Evolutionary conservation across 2,888 invertebrate species (phyloP), one percentile per base, ranked within the genome.

Genomic region (Podabrus alpinus): DNA sequence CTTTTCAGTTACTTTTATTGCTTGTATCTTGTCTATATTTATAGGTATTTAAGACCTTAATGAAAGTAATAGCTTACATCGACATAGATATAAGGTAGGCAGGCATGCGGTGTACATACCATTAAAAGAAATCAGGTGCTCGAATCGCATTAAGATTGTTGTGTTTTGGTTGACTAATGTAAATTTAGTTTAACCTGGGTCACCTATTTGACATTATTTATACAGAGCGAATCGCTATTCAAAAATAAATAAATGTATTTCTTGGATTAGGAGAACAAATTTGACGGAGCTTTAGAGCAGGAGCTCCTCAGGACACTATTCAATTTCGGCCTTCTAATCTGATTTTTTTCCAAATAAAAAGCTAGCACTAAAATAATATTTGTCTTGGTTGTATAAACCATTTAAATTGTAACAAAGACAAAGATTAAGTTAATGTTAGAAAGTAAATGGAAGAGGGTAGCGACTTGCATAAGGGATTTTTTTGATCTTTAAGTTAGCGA

Each of bases 31-130:
- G 66, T 45, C 29, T 45, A 66, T 61, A 73, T 73, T 73, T 73
- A 73, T 73, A 66, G 73, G 66, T 61, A 66, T 59, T 73, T 73
- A 73, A 68, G 24, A 69, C 24, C 59, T 73, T 17, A 73, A 73
- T 69, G 69, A 69, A 71, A 66, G 66, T 71, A 71, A 71, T 71
- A 71, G 59, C 59, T 69, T 59, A 16, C 15, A 60, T 66, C 64
- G 69, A 69, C 69, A 73, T 59, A 62, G 62, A 19, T 62, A 19
- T 62, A 19, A 19, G 62, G 62, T 62, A 62, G 19, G 62, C 62
- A 62, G 15, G 16, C 62, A 19, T 62, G 19, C 17, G 62, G 62
- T 62, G 19, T 62, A 62, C 62, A 62, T 13, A 62, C 19, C 62
- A 62, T 62, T 62, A 17, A 62, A 19, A 62, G 62, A 62, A 62